Percentiles rank a stretch among this genome's conserved stretches.
Conservation (phyloP, 2,888 invertebrate genomes). For the Ptilodon capucinus region DNA sequence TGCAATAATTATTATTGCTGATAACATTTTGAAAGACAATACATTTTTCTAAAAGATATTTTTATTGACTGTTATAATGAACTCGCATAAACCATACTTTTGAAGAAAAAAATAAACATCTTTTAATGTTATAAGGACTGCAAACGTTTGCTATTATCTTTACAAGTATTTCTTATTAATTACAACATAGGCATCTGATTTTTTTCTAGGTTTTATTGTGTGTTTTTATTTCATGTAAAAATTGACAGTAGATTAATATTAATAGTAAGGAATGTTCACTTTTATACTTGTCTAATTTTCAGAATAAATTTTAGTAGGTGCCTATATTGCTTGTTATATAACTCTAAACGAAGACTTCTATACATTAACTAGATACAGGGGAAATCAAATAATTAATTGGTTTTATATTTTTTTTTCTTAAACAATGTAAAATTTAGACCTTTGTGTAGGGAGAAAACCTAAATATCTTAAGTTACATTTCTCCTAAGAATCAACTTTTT, state of each 20-base stretch:
- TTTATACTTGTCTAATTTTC: constrained; percentile 24
- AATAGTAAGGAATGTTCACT: constrained; percentile 35
- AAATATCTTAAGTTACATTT: constrained; percentile 54
- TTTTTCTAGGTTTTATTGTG: constrained; percentile 44
- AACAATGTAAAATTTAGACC: constrained; percentile 33
- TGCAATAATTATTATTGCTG: constrained; percentile 49
- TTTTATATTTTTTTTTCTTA: constrained; percentile 32
- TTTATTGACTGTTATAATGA: constrained; percentile 58
- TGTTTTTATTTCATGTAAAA: constrained; percentile 44
- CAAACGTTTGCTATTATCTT: constrained; percentile 69
- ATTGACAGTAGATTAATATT: constrained; percentile 40
- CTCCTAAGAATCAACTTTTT: constrained; percentile 59
- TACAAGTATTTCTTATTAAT: constrained; percentile 57
- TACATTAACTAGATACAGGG: constrained; percentile 46
- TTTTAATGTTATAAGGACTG: constrained; percentile 67
- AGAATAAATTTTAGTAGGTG: constrained; percentile 35
- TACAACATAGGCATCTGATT: constrained; percentile 51
- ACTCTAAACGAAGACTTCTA: constrained; percentile 34
- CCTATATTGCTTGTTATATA: constrained; percentile 29
- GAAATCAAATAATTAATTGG: constrained; percentile 45
- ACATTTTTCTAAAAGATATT: constrained; percentile 55
- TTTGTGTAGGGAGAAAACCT: constrained; percentile 43
- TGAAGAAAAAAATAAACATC: constrained; percentile 42
- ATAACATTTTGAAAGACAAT: constrained; percentile 53
- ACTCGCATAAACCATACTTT: constrained; percentile 62